These are phyloP conservation scores for Marcusenius ussheri DNA, from an alignment of 2,113 vertebrate species.

Conservation along the genomic window DNA sequence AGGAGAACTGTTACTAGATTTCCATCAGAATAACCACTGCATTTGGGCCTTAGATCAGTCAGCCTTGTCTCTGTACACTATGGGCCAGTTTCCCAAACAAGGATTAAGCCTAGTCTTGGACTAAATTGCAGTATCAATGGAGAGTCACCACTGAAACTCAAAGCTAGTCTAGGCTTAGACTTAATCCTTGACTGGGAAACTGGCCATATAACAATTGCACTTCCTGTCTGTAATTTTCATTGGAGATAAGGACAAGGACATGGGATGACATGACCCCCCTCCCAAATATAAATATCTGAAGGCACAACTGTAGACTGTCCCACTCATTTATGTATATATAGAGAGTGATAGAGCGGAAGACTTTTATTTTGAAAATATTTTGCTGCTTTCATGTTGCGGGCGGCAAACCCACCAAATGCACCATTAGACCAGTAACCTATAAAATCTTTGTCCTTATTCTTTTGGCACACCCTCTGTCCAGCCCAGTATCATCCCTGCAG, in stretches of 20 bases:
- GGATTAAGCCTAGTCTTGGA: too few relatives aligned
- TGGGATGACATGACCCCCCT: background rate
- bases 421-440: background rate
- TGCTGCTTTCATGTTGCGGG: background rate
- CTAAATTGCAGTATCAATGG: too few relatives aligned
- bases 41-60: background rate
- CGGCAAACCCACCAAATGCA: background rate
- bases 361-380: conserved; percentile 1
- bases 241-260: background rate
- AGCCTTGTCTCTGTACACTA: background rate
- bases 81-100: too few relatives aligned
- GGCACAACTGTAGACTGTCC: background rate
- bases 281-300: background rate
- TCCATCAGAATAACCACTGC: background rate
- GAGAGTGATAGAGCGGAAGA: background rate
- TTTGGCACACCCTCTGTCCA: background rate
- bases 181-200: too few relatives aligned
- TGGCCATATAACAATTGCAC: background rate
- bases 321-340: background rate
- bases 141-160: too few relatives aligned
- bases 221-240: background rate
- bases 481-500: background rate
- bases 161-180: too few relatives aligned
- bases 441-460: background rate
- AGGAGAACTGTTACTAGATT: background rate